Evolutionary conservation across 2,888 invertebrate genomes (phyloP).

Genomic region (Drosophila helvetica): DNA sequence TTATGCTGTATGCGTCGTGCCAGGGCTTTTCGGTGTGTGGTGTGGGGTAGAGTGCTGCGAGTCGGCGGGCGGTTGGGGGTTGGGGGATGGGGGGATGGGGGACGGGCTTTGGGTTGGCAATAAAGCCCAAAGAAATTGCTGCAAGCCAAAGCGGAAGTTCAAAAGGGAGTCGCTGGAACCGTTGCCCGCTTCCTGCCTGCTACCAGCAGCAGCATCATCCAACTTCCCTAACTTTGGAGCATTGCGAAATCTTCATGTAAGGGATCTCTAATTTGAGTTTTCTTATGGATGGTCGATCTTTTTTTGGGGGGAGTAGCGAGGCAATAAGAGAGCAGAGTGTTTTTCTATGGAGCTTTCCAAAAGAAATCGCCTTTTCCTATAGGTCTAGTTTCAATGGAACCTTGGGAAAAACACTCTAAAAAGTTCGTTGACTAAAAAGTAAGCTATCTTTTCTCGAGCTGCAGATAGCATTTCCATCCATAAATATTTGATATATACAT

Average conservation of each 20-base stretch:
- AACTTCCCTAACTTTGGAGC: slow-evolving; percentile 31
- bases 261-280: background rate
- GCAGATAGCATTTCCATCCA: no score
- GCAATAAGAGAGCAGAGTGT: no score
- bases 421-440: no score
- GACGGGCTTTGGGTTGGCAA: slow-evolving; percentile 44
- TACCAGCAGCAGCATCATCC: slow-evolving; percentile 24
- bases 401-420: no score
- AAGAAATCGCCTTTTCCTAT: no score
- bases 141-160: slow-evolving; percentile 75
- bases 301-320: background rate
- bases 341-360: no score
- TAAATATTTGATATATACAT: no score
- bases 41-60: background rate
- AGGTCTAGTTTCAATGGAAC: no score
- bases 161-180: slow-evolving; percentile 74
- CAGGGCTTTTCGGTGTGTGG: slow-evolving; percentile 35
- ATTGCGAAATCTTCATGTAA: background rate
- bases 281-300: background rate
- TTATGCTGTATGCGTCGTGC: slow-evolving; percentile 77
- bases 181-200: slow-evolving; percentile 68
- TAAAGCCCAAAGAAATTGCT: slow-evolving; percentile 77
- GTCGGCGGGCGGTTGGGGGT: background rate
- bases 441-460: no score
- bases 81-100: slow-evolving; percentile 5